Evolutionary conservation across 64 coral and sea anemone species (phyloP).

Genomic region (Dendronephthya gigantea): DNA sequence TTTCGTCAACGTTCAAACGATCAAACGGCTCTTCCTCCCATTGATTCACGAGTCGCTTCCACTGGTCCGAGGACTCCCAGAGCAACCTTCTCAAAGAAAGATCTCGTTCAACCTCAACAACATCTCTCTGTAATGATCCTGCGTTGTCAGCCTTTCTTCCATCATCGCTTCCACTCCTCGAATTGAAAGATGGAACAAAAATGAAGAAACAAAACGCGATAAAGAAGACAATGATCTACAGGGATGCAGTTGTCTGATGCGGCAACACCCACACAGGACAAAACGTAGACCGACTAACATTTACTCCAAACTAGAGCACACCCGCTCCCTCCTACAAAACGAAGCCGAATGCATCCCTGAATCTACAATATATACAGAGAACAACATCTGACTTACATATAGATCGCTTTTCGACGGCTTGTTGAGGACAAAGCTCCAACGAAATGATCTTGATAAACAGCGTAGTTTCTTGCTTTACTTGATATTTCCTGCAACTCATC

Average conservation of each 20-base stretch:
- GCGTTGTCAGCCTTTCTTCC: slow-evolving; percentile 34
- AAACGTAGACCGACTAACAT: too few species aligned
- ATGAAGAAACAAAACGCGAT: neutral
- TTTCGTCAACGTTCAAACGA: slow-evolving; percentile 51
- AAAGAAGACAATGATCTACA: too few species aligned
- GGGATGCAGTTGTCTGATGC: too few species aligned
- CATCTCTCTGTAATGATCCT: slow-evolving; percentile 60
- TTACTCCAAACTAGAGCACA: too few species aligned
- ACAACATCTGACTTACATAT: neutral
- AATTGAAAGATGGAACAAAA: too few species aligned
- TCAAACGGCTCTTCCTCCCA: slow-evolving; percentile 81
- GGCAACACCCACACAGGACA: too few species aligned
- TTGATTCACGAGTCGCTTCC: slow-evolving; percentile 62
- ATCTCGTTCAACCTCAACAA: slow-evolving; percentile 87
- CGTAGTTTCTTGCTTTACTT: neutral
- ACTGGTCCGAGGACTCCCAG: slow-evolving; percentile 80
- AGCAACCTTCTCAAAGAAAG: slow-evolving; percentile 62
- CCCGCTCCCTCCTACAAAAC: too few species aligned
- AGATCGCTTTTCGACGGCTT: neutral
- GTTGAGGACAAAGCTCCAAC: neutral
- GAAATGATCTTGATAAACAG: neutral
- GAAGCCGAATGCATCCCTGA: too few species aligned
- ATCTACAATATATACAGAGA: too few species aligned
- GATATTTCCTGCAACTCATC: neutral
- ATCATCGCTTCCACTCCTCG: slow-evolving; percentile 7